Conservation (phyloP, 2,113 vertebrate genomes). For the Lophotis ruficrista region DNA sequence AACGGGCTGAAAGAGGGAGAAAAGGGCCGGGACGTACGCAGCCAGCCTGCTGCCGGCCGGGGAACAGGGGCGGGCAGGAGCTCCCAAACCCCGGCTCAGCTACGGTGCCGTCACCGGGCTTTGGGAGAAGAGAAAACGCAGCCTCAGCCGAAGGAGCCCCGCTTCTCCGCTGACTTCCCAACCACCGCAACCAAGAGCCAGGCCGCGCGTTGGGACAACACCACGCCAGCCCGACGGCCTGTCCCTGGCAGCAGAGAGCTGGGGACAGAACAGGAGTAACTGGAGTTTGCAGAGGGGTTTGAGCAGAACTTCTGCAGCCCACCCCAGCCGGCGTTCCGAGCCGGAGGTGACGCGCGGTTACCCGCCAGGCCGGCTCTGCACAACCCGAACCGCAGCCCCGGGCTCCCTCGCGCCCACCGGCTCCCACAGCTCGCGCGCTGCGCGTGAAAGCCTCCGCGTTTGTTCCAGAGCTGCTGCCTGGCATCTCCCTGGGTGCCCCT, state of each 20-base stretch:
- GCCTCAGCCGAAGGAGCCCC: background rate
- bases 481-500: background rate
- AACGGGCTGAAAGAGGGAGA: background rate
- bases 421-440: background rate
- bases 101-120: too few species aligned
- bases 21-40: background rate
- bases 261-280: background rate
- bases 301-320: too few species aligned
- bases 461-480: background rate
- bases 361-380: fast-evolving
- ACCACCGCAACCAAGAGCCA: background rate
- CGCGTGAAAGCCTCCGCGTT: fast-evolving
- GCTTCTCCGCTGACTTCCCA: background rate
- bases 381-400: background rate
- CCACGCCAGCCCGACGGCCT: background rate
- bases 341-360: background rate
- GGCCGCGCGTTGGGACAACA: background rate
- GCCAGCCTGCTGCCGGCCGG: too few species aligned
- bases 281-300: background rate
- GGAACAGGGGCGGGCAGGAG: too few species aligned
- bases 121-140: background rate
- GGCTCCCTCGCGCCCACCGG: background rate
- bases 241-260: fast-evolving
- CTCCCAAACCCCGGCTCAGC: too few species aligned
- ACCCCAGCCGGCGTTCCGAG: background rate